Percentiles rank a stretch among this genome's conserved stretches.
Evolutionary conservation across 2,113 vertebrate genomes (phyloP).

Genomic region (Lepus timidus): DNA sequence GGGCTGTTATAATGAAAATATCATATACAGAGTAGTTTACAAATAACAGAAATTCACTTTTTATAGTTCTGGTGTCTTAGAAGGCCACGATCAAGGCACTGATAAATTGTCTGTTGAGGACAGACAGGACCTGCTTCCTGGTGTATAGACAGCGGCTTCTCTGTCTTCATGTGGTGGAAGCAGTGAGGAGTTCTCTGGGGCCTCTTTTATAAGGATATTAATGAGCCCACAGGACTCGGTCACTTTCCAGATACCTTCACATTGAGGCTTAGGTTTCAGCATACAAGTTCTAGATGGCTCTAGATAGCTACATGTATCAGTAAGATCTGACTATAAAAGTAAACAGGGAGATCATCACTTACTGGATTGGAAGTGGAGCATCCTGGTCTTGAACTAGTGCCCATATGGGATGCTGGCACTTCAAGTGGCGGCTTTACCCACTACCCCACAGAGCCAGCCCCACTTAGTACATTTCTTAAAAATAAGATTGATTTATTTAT

Average conservation of each 20-base stretch:
- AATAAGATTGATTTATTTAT: no score
- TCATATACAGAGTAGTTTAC: background rate
- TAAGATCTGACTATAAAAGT: slow-evolving; percentile 40
- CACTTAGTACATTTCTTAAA: no score
- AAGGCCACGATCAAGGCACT: background rate
- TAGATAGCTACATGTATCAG: background rate
- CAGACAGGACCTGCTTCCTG: background rate
- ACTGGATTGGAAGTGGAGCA: no score
- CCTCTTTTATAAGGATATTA: background rate
- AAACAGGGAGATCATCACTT: background rate
- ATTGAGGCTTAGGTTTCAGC: background rate
- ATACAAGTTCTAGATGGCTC: background rate
- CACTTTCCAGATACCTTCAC: background rate
- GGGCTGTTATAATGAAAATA: background rate
- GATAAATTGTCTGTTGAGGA: background rate
- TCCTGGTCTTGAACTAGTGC: no score
- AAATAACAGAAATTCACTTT: background rate
- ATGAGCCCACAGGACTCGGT: background rate
- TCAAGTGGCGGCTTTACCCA: no score
- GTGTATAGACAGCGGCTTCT: background rate
- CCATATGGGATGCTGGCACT: no score
- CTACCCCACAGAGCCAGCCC: no score
- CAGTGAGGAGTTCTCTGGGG: background rate
- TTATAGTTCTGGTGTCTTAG: background rate
- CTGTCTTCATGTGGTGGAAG: background rate